Evolutionary conservation across 2,113 vertebrate genomes (phyloP), one percentile per base, ranked within the genome.

Genomic region (Brienomyrus longianalis): DNA sequence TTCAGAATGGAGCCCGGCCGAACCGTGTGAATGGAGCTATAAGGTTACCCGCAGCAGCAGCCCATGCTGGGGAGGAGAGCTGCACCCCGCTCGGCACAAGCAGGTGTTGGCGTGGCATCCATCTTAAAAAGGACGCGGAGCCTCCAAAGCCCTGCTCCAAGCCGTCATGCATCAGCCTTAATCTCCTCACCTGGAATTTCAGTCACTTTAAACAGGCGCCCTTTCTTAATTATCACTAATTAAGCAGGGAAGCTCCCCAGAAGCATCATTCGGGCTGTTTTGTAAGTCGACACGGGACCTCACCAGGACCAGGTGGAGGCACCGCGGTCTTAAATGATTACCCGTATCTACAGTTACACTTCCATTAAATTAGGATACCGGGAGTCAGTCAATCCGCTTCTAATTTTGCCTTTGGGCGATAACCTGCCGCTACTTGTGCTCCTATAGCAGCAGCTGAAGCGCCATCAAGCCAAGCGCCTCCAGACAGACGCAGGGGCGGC

Each of bases 341-440:
- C 23, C 83, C 83, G 45, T 48, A 84, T 84, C 83, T 84, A 84
- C 83, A 84, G 83, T 84, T 45, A 84, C 83, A 84, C 21, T 84
- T 48, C 83, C 39, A 84, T 84, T 84, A 84, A 84, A 84, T 48
- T 84, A 48, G 21, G 83, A 84, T 45, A 84, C 83, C 43, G 45
- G 19, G 83, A 45, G 45, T 48, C 83, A 84, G 83, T 84, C 83
- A n/a, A 84, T 74, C 59, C 62, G n/a, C 88, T 88, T 59, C 88
- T 88, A 88, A 88, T 88, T 88, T 62, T 88, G 88, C 66, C 88
- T 74, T 39, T 19, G 88, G 62, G 62, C 23, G 62, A 88, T 74
- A 88, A 50, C 66, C 45, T 23, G 59, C 62, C 62, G 21, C 11
- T 31, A 50, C 62, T 23, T 74, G 88, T 9, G 62, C 59, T 31